phyloP scores from a whole-genome alignment of 2,113 vertebrate genomes.

The Hippoglossus stenolepis region DNA sequence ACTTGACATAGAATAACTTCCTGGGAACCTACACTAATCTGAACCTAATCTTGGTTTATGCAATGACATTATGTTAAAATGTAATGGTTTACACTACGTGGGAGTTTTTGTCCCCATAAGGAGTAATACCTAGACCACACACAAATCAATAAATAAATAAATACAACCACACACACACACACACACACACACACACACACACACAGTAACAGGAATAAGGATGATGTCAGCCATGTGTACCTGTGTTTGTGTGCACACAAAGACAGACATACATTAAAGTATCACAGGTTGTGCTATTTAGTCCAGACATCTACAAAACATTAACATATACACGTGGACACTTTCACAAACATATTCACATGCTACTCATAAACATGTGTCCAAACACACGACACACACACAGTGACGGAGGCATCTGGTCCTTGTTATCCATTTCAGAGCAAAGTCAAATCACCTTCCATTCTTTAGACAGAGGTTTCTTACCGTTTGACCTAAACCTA shows the following conservation, averaged over 20 bases:
- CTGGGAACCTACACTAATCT: too few species aligned
- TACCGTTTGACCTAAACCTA: slow-evolving; percentile 46
- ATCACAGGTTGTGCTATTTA: slow-evolving; percentile 27
- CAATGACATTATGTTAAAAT: too few species aligned
- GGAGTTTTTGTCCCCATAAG: too few species aligned
- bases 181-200: too few species aligned
- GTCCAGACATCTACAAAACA: slow-evolving; percentile 39
- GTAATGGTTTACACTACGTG: too few species aligned
- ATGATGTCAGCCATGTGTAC: slow-evolving; percentile 56
- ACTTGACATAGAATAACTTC: too few species aligned
- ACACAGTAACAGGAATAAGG: slow-evolving; percentile 1
- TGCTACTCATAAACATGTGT: slow-evolving; percentile 14
- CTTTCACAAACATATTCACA: slow-evolving; percentile 13
- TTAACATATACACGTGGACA: slow-evolving; percentile 10
- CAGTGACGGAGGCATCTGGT: slow-evolving; percentile 57
- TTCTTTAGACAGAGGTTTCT: slow-evolving; percentile 30
- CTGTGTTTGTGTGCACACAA: slow-evolving; percentile 17
- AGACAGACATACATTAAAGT: slow-evolving; percentile 20
- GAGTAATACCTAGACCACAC: background rate
- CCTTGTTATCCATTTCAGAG: slow-evolving; percentile 53
- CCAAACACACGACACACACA: slow-evolving; percentile 22
- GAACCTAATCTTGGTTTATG: too few species aligned
- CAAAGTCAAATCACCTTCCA: slow-evolving; percentile 48
- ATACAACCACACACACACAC: background rate
- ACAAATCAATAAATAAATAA: background rate